Conservation (phyloP, 2,888 invertebrate species). For the Drosophila vallismaia region DNA sequence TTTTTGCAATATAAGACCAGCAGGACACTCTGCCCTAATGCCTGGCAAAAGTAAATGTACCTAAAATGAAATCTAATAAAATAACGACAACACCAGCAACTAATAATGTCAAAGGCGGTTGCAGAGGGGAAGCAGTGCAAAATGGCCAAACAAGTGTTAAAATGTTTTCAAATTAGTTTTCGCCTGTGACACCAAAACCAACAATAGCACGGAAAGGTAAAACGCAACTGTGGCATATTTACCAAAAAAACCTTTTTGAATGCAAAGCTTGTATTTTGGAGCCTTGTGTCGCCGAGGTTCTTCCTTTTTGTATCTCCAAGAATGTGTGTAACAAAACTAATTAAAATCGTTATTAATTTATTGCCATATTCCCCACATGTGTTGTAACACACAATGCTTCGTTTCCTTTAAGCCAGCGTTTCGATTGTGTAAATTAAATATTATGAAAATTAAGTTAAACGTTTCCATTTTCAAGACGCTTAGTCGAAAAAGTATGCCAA, state of each 20-base stretch:
- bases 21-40: constrained; percentile 55
- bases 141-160: constrained; percentile 70
- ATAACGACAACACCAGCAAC: constrained; percentile 51
- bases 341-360: constrained; percentile 71
- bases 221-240: constrained; percentile 47
- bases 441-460: too few species aligned
- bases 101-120: constrained; percentile 33
- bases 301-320: constrained; percentile 4
- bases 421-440: background rate
- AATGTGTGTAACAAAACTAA: constrained; percentile 55
- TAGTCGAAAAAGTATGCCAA: background rate
- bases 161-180: constrained; percentile 79
- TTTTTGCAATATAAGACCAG: constrained; percentile 63
- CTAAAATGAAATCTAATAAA: constrained; percentile 71
- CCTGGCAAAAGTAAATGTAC: constrained; percentile 60
- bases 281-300: constrained; percentile 9
- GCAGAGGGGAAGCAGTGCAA: constrained; percentile 16
- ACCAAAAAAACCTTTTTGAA: constrained; percentile 46
- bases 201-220: constrained; percentile 33
- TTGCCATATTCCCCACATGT: constrained; percentile 45
- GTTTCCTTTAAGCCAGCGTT: constrained; percentile 9
- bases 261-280: constrained; percentile 20
- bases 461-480: too few species aligned
- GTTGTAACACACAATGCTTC: constrained; percentile 16
- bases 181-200: constrained; percentile 33